These are phyloP conservation scores for Sericinus montela DNA, from an alignment of 2,888 invertebrate genomes.

Conservation along the genomic window DNA sequence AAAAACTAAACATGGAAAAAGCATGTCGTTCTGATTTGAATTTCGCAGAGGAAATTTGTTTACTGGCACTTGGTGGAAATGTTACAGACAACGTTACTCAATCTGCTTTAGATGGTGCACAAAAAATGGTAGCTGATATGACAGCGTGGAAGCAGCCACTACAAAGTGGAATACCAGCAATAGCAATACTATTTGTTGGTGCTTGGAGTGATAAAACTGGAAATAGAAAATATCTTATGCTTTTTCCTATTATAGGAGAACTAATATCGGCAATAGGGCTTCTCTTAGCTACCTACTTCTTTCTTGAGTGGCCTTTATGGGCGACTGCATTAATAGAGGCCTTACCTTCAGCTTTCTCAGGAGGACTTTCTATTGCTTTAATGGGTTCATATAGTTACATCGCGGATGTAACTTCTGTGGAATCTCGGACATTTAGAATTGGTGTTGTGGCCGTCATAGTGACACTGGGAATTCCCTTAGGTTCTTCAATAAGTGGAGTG, in stretches of 20 bases:
- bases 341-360: conserved; percentile 76
- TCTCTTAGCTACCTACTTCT: conserved; percentile 73
- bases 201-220: conserved; percentile 82
- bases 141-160: conserved; percentile 75
- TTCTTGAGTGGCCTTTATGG: conserved; percentile 77
- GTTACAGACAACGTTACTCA: conserved; percentile 43
- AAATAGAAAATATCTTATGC: conserved; percentile 76
- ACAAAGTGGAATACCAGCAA: conserved; percentile 75
- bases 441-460: conserved; percentile 79
- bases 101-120: conserved; percentile 54
- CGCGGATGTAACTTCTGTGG: conserved; percentile 78
- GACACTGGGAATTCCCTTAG: conserved; percentile 70
- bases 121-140: conserved; percentile 70
- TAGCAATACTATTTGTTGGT: conserved; percentile 79
- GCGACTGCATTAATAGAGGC: conserved; percentile 74
- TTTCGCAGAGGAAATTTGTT: conserved; percentile 69
- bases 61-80: conserved; percentile 50
- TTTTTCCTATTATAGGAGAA: conserved; percentile 78
- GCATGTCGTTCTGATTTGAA: conserved; percentile 75
- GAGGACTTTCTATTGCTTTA: conserved; percentile 76
- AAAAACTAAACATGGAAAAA: conserved; percentile 77
- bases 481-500: conserved; percentile 72
- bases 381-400: conserved; percentile 81
- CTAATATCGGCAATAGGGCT: conserved; percentile 70
- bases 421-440: conserved; percentile 80